These are phyloP conservation scores for Myripristis murdjan DNA, from an alignment of 2,797 vertebrate species.

Conservation along the genomic window DNA sequence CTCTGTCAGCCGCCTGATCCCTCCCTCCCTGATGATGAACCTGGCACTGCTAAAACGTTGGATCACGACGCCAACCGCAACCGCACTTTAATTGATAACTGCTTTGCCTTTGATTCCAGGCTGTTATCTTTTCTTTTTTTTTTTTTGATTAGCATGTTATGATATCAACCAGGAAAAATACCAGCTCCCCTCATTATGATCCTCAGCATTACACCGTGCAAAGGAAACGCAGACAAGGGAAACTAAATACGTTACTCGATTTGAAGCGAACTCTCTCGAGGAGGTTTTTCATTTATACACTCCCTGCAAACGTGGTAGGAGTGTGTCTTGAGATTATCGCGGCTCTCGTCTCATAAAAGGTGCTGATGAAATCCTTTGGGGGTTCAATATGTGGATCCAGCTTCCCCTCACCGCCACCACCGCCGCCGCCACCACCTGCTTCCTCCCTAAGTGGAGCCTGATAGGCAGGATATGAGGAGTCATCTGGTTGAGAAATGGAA, in stretches of 20 bases:
- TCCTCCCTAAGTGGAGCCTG: constrained; percentile 59
- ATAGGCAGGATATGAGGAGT: constrained; percentile 73
- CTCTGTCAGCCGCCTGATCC: constrained; percentile 62
- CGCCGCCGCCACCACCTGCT: constrained; percentile 47
- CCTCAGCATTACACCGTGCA: constrained; percentile 37
- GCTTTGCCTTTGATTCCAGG: constrained; percentile 72
- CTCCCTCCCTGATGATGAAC: constrained; percentile 65
- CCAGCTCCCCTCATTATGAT: constrained; percentile 40
- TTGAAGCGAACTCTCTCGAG: constrained; percentile 48
- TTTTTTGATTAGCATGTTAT: constrained; percentile 62
- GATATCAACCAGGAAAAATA: constrained; percentile 41
- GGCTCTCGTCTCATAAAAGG: constrained; percentile 64
- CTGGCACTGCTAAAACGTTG: constrained; percentile 35
- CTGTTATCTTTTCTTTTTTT: constrained; percentile 57
- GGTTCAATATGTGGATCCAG: constrained; percentile 49
- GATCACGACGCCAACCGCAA: constrained; percentile 58
- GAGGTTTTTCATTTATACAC: constrained; percentile 48
- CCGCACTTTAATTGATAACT: constrained; percentile 57
- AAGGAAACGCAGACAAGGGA: constrained; percentile 27
- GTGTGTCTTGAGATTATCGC: constrained; percentile 36
- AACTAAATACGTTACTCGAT: constrained; percentile 36
- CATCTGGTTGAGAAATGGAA: constrained; percentile 66
- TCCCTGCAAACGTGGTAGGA: constrained; percentile 23
- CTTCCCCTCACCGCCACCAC: constrained; percentile 39
- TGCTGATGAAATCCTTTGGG: constrained; percentile 59